Conservation (phyloP, 2,888 invertebrate species). For the Tholera decimalis region DNA sequence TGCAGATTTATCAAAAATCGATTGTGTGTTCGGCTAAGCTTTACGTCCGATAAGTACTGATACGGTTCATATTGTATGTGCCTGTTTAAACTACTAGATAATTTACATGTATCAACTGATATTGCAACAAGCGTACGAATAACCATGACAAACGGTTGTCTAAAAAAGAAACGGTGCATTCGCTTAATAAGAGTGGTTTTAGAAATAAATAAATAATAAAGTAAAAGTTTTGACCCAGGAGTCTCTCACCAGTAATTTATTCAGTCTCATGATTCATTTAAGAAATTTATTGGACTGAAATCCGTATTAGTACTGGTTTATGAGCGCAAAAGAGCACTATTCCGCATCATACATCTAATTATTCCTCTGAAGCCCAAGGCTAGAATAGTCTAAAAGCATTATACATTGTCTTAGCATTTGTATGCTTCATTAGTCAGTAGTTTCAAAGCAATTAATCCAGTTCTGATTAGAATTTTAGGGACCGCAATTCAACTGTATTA, state of each 20-base stretch:
- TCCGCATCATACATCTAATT: background rate
- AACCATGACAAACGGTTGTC: too few relatives aligned
- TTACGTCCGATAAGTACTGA: slow-evolving; percentile 40
- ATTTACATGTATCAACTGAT: too few relatives aligned
- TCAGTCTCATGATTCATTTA: background rate
- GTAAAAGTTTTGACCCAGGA: too few relatives aligned
- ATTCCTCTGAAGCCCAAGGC: background rate
- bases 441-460: background rate
- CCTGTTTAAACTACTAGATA: too few relatives aligned
- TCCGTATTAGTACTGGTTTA: background rate
- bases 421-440: background rate
- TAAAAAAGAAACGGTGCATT: too few relatives aligned
- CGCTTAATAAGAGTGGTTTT: too few relatives aligned
- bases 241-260: background rate
- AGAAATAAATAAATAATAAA: too few relatives aligned
- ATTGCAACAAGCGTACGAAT: too few relatives aligned
- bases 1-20: slow-evolving; percentile 35
- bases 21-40: slow-evolving; percentile 32
- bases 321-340: background rate
- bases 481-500: slow-evolving; percentile 5
- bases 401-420: background rate
- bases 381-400: background rate
- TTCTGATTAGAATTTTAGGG: background rate
- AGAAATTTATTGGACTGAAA: background rate
- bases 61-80: slow-evolving; percentile 17